These are phyloP conservation scores for Caenorhabditis angaria DNA, from an alignment of 2,888 invertebrate genomes.

Conservation along the genomic window DNA sequence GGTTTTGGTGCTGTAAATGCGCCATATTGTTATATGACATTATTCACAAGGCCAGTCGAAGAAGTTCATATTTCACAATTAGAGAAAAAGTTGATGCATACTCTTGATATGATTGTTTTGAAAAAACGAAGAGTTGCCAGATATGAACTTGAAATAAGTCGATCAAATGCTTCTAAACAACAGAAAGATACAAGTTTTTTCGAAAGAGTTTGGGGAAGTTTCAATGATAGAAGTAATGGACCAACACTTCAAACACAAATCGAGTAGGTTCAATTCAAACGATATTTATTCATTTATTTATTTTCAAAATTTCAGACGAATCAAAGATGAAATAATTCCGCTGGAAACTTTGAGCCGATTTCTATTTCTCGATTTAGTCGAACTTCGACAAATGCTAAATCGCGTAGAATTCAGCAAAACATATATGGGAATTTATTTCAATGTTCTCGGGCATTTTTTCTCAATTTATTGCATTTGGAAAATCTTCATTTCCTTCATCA, in stretches of 20 bases:
- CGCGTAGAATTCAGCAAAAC: conserved; percentile 81
- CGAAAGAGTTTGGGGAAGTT: conserved; percentile 29
- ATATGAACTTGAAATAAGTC: conserved; percentile 26
- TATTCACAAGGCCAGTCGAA: conserved; percentile 77
- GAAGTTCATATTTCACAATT: conserved; percentile 34
- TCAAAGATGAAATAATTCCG: conserved; percentile 80
- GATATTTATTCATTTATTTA: neutral
- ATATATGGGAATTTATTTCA: conserved; percentile 96
- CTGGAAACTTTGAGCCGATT: conserved; percentile 92
- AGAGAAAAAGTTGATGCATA: conserved; percentile 80
- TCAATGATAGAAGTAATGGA: conserved; percentile 29
- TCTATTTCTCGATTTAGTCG: conserved; percentile 92
- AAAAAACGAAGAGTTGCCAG: conserved; percentile 80
- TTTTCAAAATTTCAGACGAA: conserved; percentile 18
- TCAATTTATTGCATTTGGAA: conserved; percentile 98
- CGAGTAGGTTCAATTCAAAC: conserved; percentile 27
- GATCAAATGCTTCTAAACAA: conserved; percentile 8
- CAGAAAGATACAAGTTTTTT: conserved; percentile 20
- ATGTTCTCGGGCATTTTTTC: conserved; percentile 96
- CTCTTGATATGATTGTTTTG: conserved; percentile 93
- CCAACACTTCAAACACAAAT: conserved; percentile 36
- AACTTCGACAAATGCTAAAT: conserved; percentile 83
- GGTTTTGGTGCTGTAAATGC: conserved; percentile 99
- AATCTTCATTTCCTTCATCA: conserved; percentile 85
- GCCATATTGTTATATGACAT: conserved; percentile 97